Conservation (phyloP, 2,113 vertebrate genomes). For the Gallinago undulata region DNA sequence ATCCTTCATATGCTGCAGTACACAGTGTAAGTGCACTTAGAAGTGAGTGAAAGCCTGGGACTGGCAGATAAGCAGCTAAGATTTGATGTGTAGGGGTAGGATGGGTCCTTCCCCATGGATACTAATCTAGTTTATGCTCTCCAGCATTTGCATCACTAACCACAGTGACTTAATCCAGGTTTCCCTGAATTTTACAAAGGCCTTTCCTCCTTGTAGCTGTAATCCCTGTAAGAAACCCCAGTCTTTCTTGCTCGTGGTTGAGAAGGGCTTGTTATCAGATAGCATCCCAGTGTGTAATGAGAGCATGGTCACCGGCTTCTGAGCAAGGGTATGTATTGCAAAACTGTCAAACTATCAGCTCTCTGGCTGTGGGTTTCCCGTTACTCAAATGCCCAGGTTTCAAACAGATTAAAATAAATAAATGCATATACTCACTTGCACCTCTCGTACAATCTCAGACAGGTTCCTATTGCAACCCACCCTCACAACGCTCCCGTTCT, state of each 20-base stretch:
- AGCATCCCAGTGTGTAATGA: background rate
- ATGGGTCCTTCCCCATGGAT: background rate
- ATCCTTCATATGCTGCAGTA: background rate
- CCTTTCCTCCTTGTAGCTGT: background rate
- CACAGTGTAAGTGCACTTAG: background rate
- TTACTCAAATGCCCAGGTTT: background rate
- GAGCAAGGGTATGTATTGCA: fast-evolving
- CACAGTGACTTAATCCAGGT: background rate
- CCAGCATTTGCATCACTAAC: background rate
- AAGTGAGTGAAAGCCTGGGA: background rate
- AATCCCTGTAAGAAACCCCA: background rate
- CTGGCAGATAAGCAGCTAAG: background rate
- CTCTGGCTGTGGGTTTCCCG: background rate
- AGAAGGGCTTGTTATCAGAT: background rate
- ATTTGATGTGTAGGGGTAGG: background rate
- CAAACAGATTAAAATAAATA: background rate
- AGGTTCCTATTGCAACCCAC: background rate
- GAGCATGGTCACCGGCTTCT: background rate
- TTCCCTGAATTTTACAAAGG: background rate
- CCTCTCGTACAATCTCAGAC: background rate
- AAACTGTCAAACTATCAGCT: background rate
- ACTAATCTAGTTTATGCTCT: background rate
- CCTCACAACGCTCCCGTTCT: background rate
- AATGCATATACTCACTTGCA: background rate
- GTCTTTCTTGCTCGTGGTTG: background rate